A percentile compares a stretch with the other conserved stretches of the same genome.
Evolutionary conservation across 2,888 invertebrate genomes (phyloP).

Genomic region (Anarsia innoxiella): DNA sequence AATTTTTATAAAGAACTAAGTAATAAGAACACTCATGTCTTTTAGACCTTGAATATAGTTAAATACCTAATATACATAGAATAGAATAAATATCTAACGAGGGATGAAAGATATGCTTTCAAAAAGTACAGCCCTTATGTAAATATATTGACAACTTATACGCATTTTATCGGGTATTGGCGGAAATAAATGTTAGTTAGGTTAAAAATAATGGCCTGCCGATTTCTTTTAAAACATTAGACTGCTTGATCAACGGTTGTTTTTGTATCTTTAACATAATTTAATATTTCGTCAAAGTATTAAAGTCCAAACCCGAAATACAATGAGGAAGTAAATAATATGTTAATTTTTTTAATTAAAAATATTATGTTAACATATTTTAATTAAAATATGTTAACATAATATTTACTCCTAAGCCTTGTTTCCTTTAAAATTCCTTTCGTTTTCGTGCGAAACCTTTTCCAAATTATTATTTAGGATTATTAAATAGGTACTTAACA

Average conservation of each 20-base stretch:
- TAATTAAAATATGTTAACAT: too few relatives aligned
- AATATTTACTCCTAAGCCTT: slow-evolving; percentile 22
- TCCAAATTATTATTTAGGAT: slow-evolving; percentile 55
- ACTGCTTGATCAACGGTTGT: too few relatives aligned
- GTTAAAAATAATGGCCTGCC: not conserved
- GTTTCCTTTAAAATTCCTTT: slow-evolving; percentile 31
- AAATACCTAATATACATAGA: slow-evolving; percentile 2
- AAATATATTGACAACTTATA: not conserved
- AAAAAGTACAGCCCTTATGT: slow-evolving; percentile 63
- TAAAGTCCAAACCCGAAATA: too few relatives aligned
- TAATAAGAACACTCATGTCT: too few relatives aligned
- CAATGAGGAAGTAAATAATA: too few relatives aligned
- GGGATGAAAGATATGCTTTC: slow-evolving; percentile 57
- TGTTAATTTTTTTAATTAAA: too few relatives aligned
- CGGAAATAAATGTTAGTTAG: not conserved
- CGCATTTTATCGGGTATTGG: not conserved
- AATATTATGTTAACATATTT: too few relatives aligned
- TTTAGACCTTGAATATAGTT: slow-evolving; percentile 15
- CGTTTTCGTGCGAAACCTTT: slow-evolving; percentile 71
- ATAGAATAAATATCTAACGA: slow-evolving; percentile 36
- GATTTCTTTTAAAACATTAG: not conserved
- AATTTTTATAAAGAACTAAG: too few relatives aligned
- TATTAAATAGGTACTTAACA: slow-evolving; percentile 43
- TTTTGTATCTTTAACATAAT: too few relatives aligned
- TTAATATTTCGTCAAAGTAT: too few relatives aligned